Base-by-base conservation (phyloP, 2,888 invertebrate genomes). In the Dysmachus trigonus region DNA sequence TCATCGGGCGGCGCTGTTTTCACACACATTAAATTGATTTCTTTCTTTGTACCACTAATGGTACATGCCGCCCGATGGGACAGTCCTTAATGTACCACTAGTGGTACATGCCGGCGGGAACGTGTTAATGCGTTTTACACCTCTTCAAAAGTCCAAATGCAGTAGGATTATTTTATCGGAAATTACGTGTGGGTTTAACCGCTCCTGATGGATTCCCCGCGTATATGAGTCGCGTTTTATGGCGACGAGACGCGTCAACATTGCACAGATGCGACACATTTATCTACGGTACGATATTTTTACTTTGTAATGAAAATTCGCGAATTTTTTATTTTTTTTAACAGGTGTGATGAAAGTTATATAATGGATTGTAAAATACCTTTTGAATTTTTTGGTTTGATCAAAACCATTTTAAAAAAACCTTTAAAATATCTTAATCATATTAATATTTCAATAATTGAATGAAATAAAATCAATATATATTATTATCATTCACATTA, bases 151-250 rank as follows among this genome's bases (percentile, higher is more conserved):
- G 62, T 62, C 22, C 62, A 62, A 62, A 62, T 62, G 62, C 62
- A 62, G 62, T 22, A 62, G 35, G 38, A 76, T 76, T 38, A 76
- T 76, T 35, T 76, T 76, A 76, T 76, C 76, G 76, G 76, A 76
- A 76, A 76, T 76, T 76, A 35, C 76, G 76, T 76, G 76, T 10
- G 38, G 76, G 15, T 76, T 62, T 62, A 62, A 62, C 22, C 62
- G 27, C 62, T 10, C 10, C 62, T 62, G 62, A 62, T 22, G 62
- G 62, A 62, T 27, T 62, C 62, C 22, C 62, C 7, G n/a, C 62
- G 18, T 22, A 22, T 62, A 62, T 27, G 27, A 22, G 4, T 10
- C 27, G 27, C 18, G 62, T 18, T 27, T 22, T 27, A 15, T 22
- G 62, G 27, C 18, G 27, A 62, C 18, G 2, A 18, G 6, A 62